Base-by-base conservation (phyloP, 2,888 invertebrate genomes). In the Arrhopalites spinosus region DNA sequence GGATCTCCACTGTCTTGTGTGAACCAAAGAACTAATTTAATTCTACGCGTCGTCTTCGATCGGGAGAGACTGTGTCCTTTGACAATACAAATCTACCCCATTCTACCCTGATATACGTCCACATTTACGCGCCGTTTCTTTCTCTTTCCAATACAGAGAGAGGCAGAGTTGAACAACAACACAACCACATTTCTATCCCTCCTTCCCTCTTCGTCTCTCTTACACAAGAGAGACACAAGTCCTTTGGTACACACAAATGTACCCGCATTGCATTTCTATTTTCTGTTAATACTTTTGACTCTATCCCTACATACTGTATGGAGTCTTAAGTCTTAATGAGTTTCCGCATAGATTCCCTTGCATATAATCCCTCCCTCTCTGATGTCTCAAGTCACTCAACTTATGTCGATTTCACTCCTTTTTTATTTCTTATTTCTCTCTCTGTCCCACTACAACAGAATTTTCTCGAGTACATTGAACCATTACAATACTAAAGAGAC, bases 21-120 rank as follows among this genome's bases (percentile, higher is more conserved):
- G 68, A 74, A 73, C 68, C 66, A 70, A 68, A 70, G 50, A 74
- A 75, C 77, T 77, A 77, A 77, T 77, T 77, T 77, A 77, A 77
- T 77, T 77, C 74, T 68, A 59, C 13, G 27, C n/a, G 71, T 66
- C 70, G 27, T 63, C 68, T 59, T 72, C 75, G 45, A 75, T 73
- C 73, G 64, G 30, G 30, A 63, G n/a, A 50, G 61, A 75, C 64
- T 53, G 66, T 71, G 50, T 72, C n/a, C n/a, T n/a, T 66, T 72
- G 75, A 72, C 75, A 56, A 75, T 72, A 71, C 66, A 75, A 71
- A 75, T 75, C 66, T 64, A 71, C 56, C 11, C 66, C 23, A 66
- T 72, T 66, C 66, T 63, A 8, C 36, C 36, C 36, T 36, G 36
- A 36, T 36, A 29, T 29, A 8, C 25, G 25, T 59, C 29, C 63